Evolutionary conservation across 2,797 vertebrate genomes (phyloP), one percentile per base, ranked within the genome.

Genomic region (Leptodactylus fallax): DNA sequence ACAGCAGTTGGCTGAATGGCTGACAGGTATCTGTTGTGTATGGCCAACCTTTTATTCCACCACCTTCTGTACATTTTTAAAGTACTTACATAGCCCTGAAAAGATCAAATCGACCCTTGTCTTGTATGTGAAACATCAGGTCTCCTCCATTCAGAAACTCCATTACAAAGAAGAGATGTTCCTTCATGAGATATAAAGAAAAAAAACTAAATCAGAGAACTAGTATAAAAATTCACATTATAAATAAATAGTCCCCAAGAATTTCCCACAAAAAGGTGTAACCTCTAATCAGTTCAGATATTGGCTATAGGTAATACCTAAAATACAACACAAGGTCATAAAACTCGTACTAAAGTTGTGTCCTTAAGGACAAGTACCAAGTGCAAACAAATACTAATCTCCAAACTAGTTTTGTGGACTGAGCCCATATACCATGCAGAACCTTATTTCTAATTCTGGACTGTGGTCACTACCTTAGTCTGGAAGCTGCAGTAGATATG

Each of bases 161-260:
- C 98, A 99, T 99, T 61, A 99, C 98, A 13, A 99, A 99, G 95
- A 99, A 98, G 89, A 99, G 95, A 91, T 99, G 98, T 86, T 99
- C 98, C 98, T 99, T 93, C 55, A n/a, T 27, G 71, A 25, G 51
- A 36, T 12, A 71, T 2, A 25, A 36, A 55, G 7, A 86, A 53
- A 8, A 56, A 53, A 53, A 51, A 27, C 16, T 45, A 14, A 10
- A 71, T 71, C 25, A 69, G 13, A 36, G 25, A 7, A 27, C 27
- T 0, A 16, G 11, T 27, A 69, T 6, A 27, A 36, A 69, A 7
- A 67, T 67, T 67, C 23, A 27, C 63, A 25, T 69, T 5, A 16
- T 3, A 0, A 23, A 25, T 21, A n/a, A 61, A 4, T 4, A 23
- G n/a, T 25, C n/a, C 3, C 60, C n/a, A 23, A 65, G 16, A 25